Evolutionary conservation across 2,797 vertebrate species (phyloP), one percentile per base, ranked within the genome.

Genomic region (Sebastes itinus): DNA sequence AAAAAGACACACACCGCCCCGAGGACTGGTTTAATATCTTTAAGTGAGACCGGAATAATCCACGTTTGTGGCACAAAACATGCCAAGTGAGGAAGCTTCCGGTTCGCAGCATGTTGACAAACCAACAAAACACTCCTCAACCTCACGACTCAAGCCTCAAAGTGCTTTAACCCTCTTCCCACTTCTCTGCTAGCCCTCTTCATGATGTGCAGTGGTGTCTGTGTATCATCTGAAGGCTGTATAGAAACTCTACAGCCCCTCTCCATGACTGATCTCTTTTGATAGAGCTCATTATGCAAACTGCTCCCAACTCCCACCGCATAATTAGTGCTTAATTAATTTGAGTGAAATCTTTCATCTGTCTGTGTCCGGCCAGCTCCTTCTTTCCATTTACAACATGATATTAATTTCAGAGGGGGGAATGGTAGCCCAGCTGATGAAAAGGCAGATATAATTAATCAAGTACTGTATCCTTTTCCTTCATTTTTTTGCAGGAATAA

Each of bases 281-380:
- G 92, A 96, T 96, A 95, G 84, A 92, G 93, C 93, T 96, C 93
- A 96, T 96, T 97, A 96, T 96, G 96, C 95, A 95, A 96, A 96
- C 96, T 94, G 95, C 96, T 96, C 95, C 95, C 92, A 94, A 96
- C 96, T 96, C 95, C 95, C 87, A 95, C 93, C 85, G 93, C 95
- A 94, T 97, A 98, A 97, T 97, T 97, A 97, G 93, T 87, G 90
- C 92, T 96, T 97, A 97, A 97, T 98, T 97, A 97, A 97, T 97
- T 96, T 96, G 95, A 96, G 95, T 94, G 94, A 96, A 97, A 97
- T 97, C 96, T 98, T 98, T 99, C 96, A 97, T 98, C 97, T 97
- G 96, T 96, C 95, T 93, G 90, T 93, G 94, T 95, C 95, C 90
- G 95, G 96, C 96, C 97, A 96, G 96, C 97, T 97, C 97, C 96